Evolutionary conservation across 2,888 invertebrate species (phyloP).

Genomic region (Drosophila gaucha): DNA sequence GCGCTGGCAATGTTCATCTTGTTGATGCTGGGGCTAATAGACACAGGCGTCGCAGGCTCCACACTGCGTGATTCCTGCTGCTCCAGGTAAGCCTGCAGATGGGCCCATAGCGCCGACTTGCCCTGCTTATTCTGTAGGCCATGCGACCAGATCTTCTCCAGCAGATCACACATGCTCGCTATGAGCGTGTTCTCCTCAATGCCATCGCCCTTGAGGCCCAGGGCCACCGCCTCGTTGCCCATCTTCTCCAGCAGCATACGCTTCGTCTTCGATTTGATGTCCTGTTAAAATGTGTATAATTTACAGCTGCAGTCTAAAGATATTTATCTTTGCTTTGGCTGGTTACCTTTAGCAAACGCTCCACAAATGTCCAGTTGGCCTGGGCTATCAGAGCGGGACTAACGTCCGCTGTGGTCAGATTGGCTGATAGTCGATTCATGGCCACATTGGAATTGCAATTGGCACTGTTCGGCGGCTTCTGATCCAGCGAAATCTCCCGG

Average conservation of each 20-base stretch:
- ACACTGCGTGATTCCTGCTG: conserved; percentile 88
- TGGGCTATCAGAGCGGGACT: conserved; percentile 97
- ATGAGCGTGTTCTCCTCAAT: conserved; percentile 99
- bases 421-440: conserved; percentile 83
- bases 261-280: conserved; percentile 97
- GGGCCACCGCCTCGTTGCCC: conserved; percentile 97
- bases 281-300: conserved; percentile 85
- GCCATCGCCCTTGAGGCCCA: conserved; percentile 94
- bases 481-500: conserved; percentile 87
- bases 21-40: conserved; percentile 62
- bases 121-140: conserved; percentile 98
- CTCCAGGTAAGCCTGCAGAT: conserved; percentile 95
- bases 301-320: neutral
- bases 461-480: conserved; percentile 69
- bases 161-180: conserved; percentile 97
- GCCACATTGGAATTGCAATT: conserved; percentile 63
- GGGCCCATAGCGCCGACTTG: conserved; percentile 98
- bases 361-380: conserved; percentile 99
- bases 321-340: neutral
- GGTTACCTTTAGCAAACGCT: conserved; percentile 96
- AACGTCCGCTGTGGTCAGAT: conserved; percentile 83
- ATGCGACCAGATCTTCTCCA: conserved; percentile 99
- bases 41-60: conserved; percentile 62
- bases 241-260: conserved; percentile 99
- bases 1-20: conserved; percentile 69